Evolutionary conservation across 2,797 vertebrate genomes (phyloP), one percentile per base, ranked within the genome.

Genomic region (Danio choprae): DNA sequence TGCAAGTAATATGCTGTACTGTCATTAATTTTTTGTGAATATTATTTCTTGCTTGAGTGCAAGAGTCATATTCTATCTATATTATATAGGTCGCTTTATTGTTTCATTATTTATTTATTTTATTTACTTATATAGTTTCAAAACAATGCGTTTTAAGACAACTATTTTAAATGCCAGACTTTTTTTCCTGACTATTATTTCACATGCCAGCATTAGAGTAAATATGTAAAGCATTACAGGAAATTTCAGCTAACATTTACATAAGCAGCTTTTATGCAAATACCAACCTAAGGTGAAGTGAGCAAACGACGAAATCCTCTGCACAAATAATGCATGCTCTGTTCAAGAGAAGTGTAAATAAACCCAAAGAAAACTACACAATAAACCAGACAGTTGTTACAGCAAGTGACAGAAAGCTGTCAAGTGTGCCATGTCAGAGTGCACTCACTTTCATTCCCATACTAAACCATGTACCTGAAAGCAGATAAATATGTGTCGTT

Each of bases 381-480:
- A n/a, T n/a, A n/a, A 20, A 55, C 43, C 16, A 58, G 11, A 44
- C 10, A 46, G 63, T 1, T 12, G 18, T 43, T 29, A 38, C 43
- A 46, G 16, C 4, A 6, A 8, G 0, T 18, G 60, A 55, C n/a
- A 65, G 55, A 48, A 6, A 68, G 59, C 8, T 71, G 53, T 65
- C 71, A 60, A 44, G 11, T 29, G 51, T 75, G 67, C 79, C 76
- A 83, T 76, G 79, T 72, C 70, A 51, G 29, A 5, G 18, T n/a
- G 20, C 10, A 46, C 4, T 48, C 18, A 8, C n/a, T 15, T 46
- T 6, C 8, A 53, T 43, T 41, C 13, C n/a, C 8, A 16, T 29
- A 15, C 50, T 29, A 29, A 41, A 16, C 41, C 5, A 29, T 29
- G 53, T 16, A 41, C 10, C 6, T 38, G 20, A 20, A 38, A 46